Conservation (phyloP, 2,888 invertebrate genomes). For the Luffia ferchaultella region DNA sequence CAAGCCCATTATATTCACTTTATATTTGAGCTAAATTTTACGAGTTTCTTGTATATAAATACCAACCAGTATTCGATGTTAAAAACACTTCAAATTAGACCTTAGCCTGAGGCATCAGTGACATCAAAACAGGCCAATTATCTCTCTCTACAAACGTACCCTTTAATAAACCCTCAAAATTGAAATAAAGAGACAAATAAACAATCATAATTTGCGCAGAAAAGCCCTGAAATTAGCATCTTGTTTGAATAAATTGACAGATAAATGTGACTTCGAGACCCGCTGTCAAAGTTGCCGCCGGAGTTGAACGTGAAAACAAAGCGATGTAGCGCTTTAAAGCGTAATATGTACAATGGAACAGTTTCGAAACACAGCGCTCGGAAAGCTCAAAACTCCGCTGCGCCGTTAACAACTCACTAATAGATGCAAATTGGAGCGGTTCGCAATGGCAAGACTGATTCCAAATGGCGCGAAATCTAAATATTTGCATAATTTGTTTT, state of each 20-base stretch:
- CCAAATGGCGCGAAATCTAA: slow-evolving; percentile 45
- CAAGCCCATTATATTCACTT: too few species aligned
- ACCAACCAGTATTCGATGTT: too few species aligned
- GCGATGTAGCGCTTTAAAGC: slow-evolving; percentile 17
- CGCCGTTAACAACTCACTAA: slow-evolving; percentile 46
- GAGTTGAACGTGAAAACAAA: slow-evolving; percentile 13
- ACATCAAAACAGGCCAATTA: slow-evolving; percentile 61
- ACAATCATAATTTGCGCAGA: slow-evolving; percentile 44
- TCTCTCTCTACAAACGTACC: slow-evolving; percentile 31
- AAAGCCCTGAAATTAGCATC: slow-evolving; percentile 51
- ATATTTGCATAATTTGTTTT: slow-evolving; percentile 51
- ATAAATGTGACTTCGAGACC: slow-evolving; percentile 40
- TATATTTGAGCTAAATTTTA: too few species aligned
- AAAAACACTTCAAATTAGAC: neutral
- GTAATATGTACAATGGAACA: neutral
- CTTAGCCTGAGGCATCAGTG: slow-evolving; percentile 17
- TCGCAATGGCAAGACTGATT: slow-evolving; percentile 51
- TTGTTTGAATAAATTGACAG: slow-evolving; percentile 57
- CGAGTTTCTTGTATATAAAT: too few species aligned
- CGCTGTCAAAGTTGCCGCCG: slow-evolving; percentile 27
- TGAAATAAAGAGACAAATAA: slow-evolving; percentile 45
- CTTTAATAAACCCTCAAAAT: slow-evolving; percentile 54
- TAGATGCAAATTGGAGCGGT: slow-evolving; percentile 59
- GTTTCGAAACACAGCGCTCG: slow-evolving; percentile 21
- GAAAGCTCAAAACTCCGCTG: slow-evolving; percentile 25